phyloP scores from a whole-genome alignment of 2,888 invertebrate genomes.

The Dicyrtomina minuta region DNA sequence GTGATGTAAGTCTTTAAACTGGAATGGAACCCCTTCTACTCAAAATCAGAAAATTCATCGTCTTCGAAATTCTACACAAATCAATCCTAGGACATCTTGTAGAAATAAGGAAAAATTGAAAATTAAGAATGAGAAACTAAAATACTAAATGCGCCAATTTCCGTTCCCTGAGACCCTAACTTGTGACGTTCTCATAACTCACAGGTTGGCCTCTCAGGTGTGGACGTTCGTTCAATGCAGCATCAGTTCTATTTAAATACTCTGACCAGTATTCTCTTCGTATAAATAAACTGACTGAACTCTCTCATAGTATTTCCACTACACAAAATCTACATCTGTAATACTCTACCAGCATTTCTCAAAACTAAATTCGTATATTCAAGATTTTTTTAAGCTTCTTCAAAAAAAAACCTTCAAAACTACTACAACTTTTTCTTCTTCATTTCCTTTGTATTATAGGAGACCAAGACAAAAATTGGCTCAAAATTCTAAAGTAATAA shows the following conservation, averaged over 20 bases:
- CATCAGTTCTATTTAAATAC: constrained; percentile 15
- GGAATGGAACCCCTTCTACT: too few species aligned
- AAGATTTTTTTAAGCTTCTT: too few species aligned
- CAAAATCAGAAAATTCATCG: too few species aligned
- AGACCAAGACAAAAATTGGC: too few species aligned
- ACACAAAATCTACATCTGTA: background rate
- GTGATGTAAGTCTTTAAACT: too few species aligned
- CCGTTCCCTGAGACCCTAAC: constrained; percentile 77
- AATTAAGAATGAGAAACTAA: background rate
- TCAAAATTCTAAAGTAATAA: too few species aligned
- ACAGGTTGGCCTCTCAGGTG: constrained; percentile 73
- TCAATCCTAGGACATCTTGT: too few species aligned
- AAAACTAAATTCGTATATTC: background rate
- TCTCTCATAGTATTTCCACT: background rate
- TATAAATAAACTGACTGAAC: background rate
- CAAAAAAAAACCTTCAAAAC: too few species aligned
- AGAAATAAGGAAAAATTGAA: background rate
- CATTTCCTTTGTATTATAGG: too few species aligned
- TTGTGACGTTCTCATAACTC: constrained; percentile 68
- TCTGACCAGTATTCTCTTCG: background rate
- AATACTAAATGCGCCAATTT: constrained; percentile 58
- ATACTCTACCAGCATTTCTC: background rate
- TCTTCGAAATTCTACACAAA: too few species aligned
- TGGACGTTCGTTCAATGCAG: constrained; percentile 60
- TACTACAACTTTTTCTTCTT: too few species aligned